A percentile compares a stretch with the other conserved stretches of the same genome.
Evolutionary conservation across 2,888 invertebrate species (phyloP).

Genomic region (Tinea semifulvella): DNA sequence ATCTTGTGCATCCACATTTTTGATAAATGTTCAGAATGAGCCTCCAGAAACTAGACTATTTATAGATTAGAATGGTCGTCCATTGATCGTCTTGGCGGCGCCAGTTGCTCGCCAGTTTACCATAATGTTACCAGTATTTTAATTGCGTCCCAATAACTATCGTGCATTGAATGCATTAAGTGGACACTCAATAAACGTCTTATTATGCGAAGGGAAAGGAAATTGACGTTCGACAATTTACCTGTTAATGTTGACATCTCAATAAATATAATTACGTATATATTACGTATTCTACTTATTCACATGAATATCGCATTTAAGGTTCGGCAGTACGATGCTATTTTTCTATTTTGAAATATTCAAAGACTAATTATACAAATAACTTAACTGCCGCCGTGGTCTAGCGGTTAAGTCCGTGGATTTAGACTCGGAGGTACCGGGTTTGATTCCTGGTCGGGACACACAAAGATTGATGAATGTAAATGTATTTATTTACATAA

Average conservation of each 20-base stretch:
- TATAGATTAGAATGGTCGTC: constrained; percentile 6
- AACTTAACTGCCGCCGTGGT: too few species aligned
- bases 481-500: too few species aligned
- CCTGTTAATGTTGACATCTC: constrained; percentile 9
- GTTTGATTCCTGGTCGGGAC: too few species aligned
- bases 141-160: constrained; percentile 14
- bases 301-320: constrained; percentile 18
- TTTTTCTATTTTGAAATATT: too few species aligned
- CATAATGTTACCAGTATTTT: constrained; percentile 14
- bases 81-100: constrained; percentile 10
- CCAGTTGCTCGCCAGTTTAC: background rate
- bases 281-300: background rate
- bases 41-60: constrained; percentile 4
- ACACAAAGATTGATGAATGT: too few species aligned
- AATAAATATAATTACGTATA: constrained; percentile 11
- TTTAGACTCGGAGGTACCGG: too few species aligned
- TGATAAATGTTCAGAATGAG: too few species aligned
- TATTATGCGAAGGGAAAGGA: constrained; percentile 11
- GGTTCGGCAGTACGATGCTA: too few species aligned
- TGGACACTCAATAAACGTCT: constrained; percentile 7
- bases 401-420: too few species aligned
- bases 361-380: too few species aligned
- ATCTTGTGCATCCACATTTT: too few species aligned
- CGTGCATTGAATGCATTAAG: constrained; percentile 2
- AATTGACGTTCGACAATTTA: constrained; percentile 11